These are phyloP conservation scores for Ostrea edulis DNA, from an alignment of 1,140 invertebrate genomes.

Conservation along the genomic window DNA sequence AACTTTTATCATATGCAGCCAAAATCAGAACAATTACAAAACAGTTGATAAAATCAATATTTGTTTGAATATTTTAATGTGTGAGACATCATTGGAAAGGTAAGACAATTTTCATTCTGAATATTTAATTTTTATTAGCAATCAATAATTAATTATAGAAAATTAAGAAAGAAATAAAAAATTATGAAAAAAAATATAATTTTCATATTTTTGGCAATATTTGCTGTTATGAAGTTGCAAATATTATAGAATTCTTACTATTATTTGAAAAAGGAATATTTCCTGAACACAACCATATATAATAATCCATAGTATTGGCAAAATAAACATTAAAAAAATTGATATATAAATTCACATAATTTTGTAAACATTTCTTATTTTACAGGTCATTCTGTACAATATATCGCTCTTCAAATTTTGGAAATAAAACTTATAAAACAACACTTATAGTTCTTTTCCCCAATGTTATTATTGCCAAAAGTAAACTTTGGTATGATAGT, in stretches of 20 bases:
- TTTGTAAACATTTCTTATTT: too few relatives aligned
- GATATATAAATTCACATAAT: too few relatives aligned
- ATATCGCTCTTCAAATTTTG: too few relatives aligned
- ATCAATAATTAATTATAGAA: background rate
- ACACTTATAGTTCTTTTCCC: background rate
- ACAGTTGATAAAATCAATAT: background rate
- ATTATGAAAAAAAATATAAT: background rate
- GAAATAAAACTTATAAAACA: too few relatives aligned
- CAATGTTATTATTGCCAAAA: slow-evolving; percentile 42
- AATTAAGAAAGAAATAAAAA: background rate
- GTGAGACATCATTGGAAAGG: background rate
- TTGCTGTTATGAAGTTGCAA: background rate
- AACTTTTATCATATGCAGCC: background rate
- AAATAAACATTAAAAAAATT: background rate
- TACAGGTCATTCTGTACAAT: too few relatives aligned
- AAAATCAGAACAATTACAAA: background rate
- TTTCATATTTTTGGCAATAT: too few relatives aligned
- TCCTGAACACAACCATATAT: background rate
- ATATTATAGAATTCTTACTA: background rate
- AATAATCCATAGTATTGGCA: background rate
- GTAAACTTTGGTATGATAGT: slow-evolving; percentile 47
- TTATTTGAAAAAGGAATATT: background rate
- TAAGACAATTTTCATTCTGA: background rate
- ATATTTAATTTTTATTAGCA: background rate
- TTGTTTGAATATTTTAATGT: background rate